Evolutionary conservation across 2,888 invertebrate genomes (phyloP), one percentile per base, ranked within the genome.

Genomic region (Acanthococcus lagerstroemiae): DNA sequence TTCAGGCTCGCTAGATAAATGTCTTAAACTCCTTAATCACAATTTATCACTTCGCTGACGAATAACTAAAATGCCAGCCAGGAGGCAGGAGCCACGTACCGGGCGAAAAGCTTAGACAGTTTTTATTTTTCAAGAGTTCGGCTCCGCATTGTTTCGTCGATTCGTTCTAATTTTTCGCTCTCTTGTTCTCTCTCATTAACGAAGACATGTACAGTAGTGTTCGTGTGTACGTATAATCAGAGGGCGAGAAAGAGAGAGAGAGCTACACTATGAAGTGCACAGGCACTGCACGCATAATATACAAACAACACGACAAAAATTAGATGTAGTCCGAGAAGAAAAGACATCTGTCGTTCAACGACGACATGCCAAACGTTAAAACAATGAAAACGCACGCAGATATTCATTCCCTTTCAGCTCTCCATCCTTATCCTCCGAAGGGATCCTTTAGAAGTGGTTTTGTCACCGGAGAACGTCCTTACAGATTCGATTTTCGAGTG

Each of bases 291-390:
- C n/a, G 2, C 37, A 37, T 9, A 30, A 37, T 37, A 58, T 45
- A 58, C 46, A 58, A n/a, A 17, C 17, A 26, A n/a, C 26, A 26
- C 46, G 46, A 19, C 26, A 19, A 46, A 63, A 63, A 63, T 63
- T 61, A 61, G 52, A 61, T 63, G n/a, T n/a, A 63, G 54, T 22
- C 22, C 26, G 46, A 45, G 50, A 63, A 27, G 44, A 52, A 52
- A 63, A 54, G 63, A 63, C 63, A 63, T 63, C 63, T 63, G 63
- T 63, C 63, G 63, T 63, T 61, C 60, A 22, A 3, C 24, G 54
- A 63, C 54, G 63, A 63, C 63, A 63, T 63, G 63, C 22, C 52
- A 30, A 21, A 48, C 26, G 22, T 61, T 50, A 52, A 54, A 63
- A 63, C 63, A 63, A 63, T 63, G 44, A 22, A 52, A 52, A 52